Percentiles rank a stretch among this genome's conserved stretches.
phyloP scores from a whole-genome alignment of 64 coral and sea anemone species.

The Trachythela sp. region DNA sequence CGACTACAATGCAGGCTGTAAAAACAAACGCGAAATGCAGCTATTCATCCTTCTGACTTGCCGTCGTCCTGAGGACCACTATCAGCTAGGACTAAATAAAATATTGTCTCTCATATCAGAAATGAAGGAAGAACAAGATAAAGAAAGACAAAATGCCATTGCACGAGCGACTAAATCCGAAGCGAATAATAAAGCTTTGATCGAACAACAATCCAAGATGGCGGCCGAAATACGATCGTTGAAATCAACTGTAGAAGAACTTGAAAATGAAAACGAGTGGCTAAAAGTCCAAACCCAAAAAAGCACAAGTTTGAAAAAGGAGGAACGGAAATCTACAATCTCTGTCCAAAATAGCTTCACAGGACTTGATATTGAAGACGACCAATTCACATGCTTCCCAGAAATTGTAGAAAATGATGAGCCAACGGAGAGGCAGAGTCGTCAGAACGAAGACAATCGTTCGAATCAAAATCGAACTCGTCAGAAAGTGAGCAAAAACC shows the following conservation, averaged over 20 bases:
- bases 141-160: neutral
- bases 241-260: neutral
- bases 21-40: too few relatives aligned
- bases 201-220: neutral
- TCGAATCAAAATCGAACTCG: neutral
- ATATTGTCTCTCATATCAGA: neutral
- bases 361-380: neutral
- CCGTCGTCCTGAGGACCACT: too few relatives aligned
- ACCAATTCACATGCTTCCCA: neutral
- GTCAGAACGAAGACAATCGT: neutral
- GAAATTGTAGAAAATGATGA: neutral
- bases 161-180: neutral
- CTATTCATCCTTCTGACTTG: too few relatives aligned
- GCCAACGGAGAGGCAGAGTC: neutral
- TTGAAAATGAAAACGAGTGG: neutral
- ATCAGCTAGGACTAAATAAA: neutral
- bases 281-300: neutral
- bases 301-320: neutral
- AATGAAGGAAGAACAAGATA: neutral
- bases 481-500: neutral
- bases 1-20: too few relatives aligned
- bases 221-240: neutral
- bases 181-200: neutral
- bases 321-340: too few relatives aligned
- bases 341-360: neutral